phyloP scores from a whole-genome alignment of 1,140 invertebrate species.

The Ephestia elutella region DNA sequence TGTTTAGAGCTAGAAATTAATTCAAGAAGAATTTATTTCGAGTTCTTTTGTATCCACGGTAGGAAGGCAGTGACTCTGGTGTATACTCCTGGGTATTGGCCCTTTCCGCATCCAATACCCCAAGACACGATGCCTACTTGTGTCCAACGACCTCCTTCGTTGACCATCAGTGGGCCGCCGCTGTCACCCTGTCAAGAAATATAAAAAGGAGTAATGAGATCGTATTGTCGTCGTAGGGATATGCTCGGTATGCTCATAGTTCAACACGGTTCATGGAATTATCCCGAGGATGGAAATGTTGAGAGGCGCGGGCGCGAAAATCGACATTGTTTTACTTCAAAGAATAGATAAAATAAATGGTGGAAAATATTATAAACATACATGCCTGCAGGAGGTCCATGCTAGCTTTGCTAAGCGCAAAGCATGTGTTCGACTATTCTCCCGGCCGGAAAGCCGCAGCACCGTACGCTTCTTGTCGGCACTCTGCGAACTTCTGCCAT shows the following conservation, averaged over 20 bases:
- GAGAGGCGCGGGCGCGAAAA: no score
- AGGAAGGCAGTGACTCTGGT: conserved; percentile 79
- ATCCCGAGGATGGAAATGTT: no score
- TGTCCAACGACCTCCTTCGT: conserved; percentile 83
- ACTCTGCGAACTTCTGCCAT: conserved; percentile 87
- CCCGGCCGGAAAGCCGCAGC: conserved; percentile 88
- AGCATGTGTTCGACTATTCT: conserved; percentile 90
- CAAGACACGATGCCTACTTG: conserved; percentile 94
- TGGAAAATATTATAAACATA: conserved; percentile 77
- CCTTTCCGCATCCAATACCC: conserved; percentile 95
- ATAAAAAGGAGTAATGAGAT: neutral
- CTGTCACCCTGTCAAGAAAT: conserved; percentile 85
- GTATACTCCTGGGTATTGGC: conserved; percentile 93
- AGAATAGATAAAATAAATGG: no score
- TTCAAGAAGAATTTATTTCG: conserved; percentile 30
- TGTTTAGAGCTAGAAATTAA: no score
- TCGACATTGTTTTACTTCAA: no score
- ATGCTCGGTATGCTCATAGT: no score
- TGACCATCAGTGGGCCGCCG: conserved; percentile 91
- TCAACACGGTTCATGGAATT: no score
- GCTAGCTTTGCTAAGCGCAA: conserved; percentile 86
- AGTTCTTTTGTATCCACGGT: conserved; percentile 72
- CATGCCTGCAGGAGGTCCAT: conserved; percentile 93
- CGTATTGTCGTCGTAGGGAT: no score
- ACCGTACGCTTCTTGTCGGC: conserved; percentile 88